phyloP scores from a whole-genome alignment of 2,888 invertebrate species.

The Nomada fabriciana region DNA sequence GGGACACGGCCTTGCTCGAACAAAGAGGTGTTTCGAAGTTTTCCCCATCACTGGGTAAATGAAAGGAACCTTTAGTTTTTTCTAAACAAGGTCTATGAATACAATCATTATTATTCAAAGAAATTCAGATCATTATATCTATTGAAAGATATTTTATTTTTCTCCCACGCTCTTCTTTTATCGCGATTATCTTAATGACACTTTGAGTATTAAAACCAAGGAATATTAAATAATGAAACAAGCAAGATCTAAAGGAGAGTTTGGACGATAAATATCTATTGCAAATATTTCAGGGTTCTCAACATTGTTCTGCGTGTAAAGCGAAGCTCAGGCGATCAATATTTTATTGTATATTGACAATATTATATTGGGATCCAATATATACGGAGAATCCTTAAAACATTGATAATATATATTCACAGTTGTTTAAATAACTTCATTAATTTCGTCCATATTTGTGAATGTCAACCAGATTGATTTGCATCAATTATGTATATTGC shows the following conservation, averaged over 20 bases:
- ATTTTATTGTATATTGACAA: neutral
- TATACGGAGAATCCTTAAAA: neutral
- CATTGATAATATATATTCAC: neutral
- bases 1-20: conserved; percentile 30
- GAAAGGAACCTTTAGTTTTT: conserved; percentile 31
- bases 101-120: neutral
- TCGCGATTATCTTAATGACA: too few species aligned
- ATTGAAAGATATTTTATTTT: too few species aligned
- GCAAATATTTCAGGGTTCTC: too few species aligned
- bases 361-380: neutral
- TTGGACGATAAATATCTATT: too few species aligned
- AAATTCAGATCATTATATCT: too few species aligned
- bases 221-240: too few species aligned
- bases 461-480: neutral
- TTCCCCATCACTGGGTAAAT: conserved; percentile 30
- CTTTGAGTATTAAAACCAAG: too few species aligned
- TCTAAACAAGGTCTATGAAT: neutral
- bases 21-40: conserved; percentile 17
- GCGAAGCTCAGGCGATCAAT: neutral
- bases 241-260: too few species aligned
- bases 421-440: neutral
- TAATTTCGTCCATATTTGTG: neutral
- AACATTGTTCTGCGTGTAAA: too few species aligned
- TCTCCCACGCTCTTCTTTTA: too few species aligned
- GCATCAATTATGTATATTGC: neutral